These are phyloP conservation scores for Epinephelus cyanopodus DNA, from an alignment of 2,113 vertebrate species.

Conservation along the genomic window DNA sequence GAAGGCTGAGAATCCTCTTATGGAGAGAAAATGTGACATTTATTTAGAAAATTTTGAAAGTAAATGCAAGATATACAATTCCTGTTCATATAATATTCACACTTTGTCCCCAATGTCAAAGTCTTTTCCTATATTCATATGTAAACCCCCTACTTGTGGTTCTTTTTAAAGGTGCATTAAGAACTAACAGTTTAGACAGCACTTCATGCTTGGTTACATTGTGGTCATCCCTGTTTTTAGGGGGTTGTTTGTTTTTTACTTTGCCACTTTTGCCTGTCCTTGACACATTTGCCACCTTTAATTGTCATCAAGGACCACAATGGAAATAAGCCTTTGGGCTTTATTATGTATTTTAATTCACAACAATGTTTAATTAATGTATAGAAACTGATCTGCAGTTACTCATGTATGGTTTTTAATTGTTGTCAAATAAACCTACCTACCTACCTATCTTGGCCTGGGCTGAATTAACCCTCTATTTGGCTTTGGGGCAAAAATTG, in stretches of 20 bases:
- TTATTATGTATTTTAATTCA: too few relatives aligned
- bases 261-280: too few relatives aligned
- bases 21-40: background rate
- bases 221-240: too few relatives aligned
- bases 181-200: background rate
- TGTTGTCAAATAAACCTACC: too few relatives aligned
- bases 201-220: background rate
- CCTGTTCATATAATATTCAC: background rate
- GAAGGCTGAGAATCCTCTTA: background rate
- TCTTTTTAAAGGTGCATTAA: background rate
- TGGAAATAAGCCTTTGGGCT: too few relatives aligned
- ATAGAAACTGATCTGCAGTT: too few relatives aligned
- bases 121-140: background rate
- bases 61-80: background rate
- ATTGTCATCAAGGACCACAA: too few relatives aligned
- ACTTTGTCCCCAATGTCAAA: background rate
- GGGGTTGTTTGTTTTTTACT: too few relatives aligned
- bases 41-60: background rate
- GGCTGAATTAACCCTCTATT: background rate
- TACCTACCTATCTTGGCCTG: too few relatives aligned
- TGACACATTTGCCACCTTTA: too few relatives aligned
- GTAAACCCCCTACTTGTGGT: background rate
- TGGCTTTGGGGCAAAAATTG: background rate
- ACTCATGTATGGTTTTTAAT: too few relatives aligned
- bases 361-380: too few relatives aligned